These are phyloP conservation scores for Arbacia lixula DNA, from an alignment of 53 echinoderm and acorn worm species.

Conservation along the genomic window DNA sequence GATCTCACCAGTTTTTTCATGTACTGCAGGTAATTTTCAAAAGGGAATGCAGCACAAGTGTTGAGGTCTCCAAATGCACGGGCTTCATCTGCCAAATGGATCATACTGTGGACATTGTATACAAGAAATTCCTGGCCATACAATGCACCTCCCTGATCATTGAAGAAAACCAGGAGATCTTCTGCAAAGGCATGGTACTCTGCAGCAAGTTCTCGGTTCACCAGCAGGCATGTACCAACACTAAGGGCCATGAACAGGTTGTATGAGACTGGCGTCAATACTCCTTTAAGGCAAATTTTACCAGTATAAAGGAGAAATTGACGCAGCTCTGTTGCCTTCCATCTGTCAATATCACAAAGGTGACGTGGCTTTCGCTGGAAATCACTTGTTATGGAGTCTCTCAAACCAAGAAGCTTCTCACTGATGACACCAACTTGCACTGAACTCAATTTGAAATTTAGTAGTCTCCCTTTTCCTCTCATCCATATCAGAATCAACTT, in stretches of 20 bases:
- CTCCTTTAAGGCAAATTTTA: slow-evolving; percentile 58
- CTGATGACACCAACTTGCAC: slow-evolving; percentile 31
- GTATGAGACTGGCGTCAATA: slow-evolving; percentile 51
- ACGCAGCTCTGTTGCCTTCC: slow-evolving; percentile 75
- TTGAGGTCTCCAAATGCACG: slow-evolving; percentile 57
- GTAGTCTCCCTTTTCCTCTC: slow-evolving; percentile 65
- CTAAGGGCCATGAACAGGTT: slow-evolving; percentile 72
- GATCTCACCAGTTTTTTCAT: slow-evolving; percentile 72
- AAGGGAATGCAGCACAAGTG: slow-evolving; percentile 70
- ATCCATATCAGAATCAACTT: slow-evolving; percentile 67
- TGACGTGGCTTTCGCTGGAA: slow-evolving; percentile 69
- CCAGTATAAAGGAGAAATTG: slow-evolving; percentile 76
- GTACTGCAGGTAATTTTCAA: slow-evolving; percentile 73
- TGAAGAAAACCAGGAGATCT: slow-evolving; percentile 60
- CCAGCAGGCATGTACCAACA: slow-evolving; percentile 63
- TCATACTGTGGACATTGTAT: slow-evolving; percentile 79
- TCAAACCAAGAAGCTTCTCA: slow-evolving; percentile 40
- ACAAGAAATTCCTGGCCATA: slow-evolving; percentile 76
- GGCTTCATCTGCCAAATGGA: slow-evolving; percentile 78
- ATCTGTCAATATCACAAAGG: slow-evolving; percentile 67
- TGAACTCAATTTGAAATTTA: slow-evolving; percentile 4
- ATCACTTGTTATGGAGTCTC: slow-evolving; percentile 45
- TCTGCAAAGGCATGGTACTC: slow-evolving; percentile 62
- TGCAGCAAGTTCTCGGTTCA: slow-evolving; percentile 33
- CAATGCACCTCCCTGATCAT: slow-evolving; percentile 61